phyloP scores from a whole-genome alignment of 2,113 vertebrate genomes.

The Marmota monax region DNA sequence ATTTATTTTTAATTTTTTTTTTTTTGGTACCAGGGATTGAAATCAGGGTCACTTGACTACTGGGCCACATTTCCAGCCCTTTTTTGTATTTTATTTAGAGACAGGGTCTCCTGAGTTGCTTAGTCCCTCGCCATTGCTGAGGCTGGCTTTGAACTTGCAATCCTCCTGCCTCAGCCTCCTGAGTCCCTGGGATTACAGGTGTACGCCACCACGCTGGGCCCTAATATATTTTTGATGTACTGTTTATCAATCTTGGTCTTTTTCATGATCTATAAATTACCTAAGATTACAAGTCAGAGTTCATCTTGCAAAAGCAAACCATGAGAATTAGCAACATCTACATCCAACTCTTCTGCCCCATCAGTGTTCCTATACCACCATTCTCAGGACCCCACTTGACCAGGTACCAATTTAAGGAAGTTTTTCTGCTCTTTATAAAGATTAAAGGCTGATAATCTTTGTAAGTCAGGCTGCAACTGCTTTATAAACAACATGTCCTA shows the following conservation, averaged over 20 bases:
- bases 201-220: not conserved
- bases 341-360: not conserved
- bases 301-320: slow-evolving; percentile 1
- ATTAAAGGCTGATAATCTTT: not conserved
- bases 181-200: no score
- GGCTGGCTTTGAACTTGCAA: no score
- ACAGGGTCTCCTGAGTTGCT: no score
- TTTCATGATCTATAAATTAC: not conserved
- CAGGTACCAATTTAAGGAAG: not conserved
- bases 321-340: not conserved
- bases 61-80: no score
- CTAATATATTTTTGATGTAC: slow-evolving; percentile 79
- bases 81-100: no score
- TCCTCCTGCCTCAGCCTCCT: no score
- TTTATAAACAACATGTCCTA: not conserved
- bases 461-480: not conserved
- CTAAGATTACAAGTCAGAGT: not conserved
- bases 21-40: no score
- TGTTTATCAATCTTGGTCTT: not conserved
- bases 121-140: no score
- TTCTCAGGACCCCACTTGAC: not conserved
- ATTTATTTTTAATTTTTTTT: no score
- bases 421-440: not conserved
- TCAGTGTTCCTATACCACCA: not conserved
- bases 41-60: no score